A percentile compares a stretch with the other conserved stretches of the same genome.
Evolutionary conservation across 2,888 invertebrate genomes (phyloP).

Genomic region (Tinea pellionella): DNA sequence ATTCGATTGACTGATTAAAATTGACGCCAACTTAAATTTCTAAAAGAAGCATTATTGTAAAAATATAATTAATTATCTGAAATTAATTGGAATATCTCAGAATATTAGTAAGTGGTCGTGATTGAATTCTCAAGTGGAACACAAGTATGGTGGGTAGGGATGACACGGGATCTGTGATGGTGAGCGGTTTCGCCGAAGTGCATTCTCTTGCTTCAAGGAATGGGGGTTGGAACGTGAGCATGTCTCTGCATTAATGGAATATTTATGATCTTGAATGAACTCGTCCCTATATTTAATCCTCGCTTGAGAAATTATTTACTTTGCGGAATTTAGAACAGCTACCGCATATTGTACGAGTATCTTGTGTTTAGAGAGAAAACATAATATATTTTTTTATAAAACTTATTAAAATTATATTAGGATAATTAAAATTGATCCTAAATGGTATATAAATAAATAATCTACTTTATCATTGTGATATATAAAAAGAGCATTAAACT

Average conservation of each 20-base stretch:
- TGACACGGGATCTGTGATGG: slow-evolving; percentile 11
- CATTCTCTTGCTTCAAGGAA: slow-evolving; percentile 32
- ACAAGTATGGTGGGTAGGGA: not conserved
- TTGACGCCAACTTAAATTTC: no score
- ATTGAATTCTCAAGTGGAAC: not conserved
- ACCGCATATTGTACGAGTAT: not conserved
- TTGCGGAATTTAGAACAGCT: not conserved
- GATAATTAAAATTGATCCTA: no score
- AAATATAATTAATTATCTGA: no score
- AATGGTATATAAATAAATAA: no score
- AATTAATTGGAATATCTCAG: no score
- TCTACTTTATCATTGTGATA: no score
- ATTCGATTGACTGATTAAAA: no score
- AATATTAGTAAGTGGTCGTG: not conserved
- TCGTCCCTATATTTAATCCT: slow-evolving; percentile 1
- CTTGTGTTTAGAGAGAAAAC: no score
- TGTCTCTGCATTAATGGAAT: slow-evolving; percentile 27
- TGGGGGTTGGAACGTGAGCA: slow-evolving; percentile 12
- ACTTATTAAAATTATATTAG: no score
- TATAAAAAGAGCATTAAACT: no score
- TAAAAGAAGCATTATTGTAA: no score
- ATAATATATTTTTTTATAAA: no score
- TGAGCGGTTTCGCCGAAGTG: slow-evolving; percentile 23
- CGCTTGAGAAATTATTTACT: slow-evolving; percentile 1
- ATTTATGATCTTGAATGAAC: slow-evolving; percentile 24